These are phyloP conservation scores for Spea hammondii DNA, from an alignment of 2,797 vertebrate species.

Conservation along the genomic window DNA sequence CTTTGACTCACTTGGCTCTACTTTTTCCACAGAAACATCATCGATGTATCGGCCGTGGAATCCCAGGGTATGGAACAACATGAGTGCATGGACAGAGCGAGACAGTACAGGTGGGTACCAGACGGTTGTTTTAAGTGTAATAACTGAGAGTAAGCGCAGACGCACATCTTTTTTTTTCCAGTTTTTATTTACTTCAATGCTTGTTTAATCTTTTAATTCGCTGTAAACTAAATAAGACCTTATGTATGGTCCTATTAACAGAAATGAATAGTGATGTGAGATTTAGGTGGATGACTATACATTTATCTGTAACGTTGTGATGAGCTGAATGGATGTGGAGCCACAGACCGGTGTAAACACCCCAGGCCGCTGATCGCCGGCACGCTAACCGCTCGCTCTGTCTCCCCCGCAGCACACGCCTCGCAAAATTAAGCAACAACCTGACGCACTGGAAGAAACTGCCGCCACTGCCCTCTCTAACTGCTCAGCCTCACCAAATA, in stretches of 20 bases:
- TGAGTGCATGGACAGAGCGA: constrained; percentile 94
- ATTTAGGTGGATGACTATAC: no score
- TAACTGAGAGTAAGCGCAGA: no score
- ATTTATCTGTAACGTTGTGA: no score
- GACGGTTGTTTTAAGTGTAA: no score
- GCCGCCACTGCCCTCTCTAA: constrained; percentile 84
- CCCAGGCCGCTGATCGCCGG: no score
- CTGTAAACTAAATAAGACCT: no score
- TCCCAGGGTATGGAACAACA: constrained; percentile 96
- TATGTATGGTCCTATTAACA: no score
- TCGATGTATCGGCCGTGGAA: constrained; percentile 92
- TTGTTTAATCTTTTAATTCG: no score
- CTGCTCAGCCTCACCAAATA: constrained; percentile 93
- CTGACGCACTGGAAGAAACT: constrained; percentile 88
- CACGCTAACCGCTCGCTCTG: not conserved
- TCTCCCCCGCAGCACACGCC: constrained; percentile 75
- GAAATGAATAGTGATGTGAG: no score
- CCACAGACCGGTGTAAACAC: not conserved
- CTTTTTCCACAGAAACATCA: constrained; percentile 81
- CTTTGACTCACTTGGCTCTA: not conserved
- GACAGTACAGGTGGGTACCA: constrained; percentile 87
- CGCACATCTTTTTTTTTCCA: not conserved
- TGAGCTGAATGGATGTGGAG: not conserved
- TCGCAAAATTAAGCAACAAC: constrained; percentile 84
- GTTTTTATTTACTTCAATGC: not conserved